Evolutionary conservation across 2,888 invertebrate genomes (phyloP), one percentile per base, ranked within the genome.

Genomic region (Ametastegia equiseti): DNA sequence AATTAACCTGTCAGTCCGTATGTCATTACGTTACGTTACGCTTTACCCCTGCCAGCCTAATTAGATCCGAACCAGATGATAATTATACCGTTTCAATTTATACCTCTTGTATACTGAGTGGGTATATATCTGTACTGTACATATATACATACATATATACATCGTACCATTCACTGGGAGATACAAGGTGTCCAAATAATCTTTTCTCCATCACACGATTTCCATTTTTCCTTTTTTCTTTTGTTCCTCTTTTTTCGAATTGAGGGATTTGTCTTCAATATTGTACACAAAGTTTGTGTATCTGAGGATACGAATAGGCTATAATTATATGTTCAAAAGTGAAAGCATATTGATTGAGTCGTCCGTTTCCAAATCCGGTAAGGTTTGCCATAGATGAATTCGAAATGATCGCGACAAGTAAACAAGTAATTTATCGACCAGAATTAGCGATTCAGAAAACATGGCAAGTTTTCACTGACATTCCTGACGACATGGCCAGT

Each of bases 1-100:
- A 80, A 80, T 80, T 80, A 80, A 80, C 80, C 80, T 80, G 80
- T 80, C 80, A 80, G 80, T 80, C 71, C 80, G 80, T 73, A 60
- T 80, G 80, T 80, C 80, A 80, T 80, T 80, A 80, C 73, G 80
- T 80, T 80, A 30, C 80, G 80, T 80, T 80, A 80, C 79, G 80
- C 57, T 80, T 73, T 71, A 75, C 73, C 75, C n/a, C 60, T 60
- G 80, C 73, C 80, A 73, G 54, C 71, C 80, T 80, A 80, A 80
- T 80, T 80, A 80, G 80, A 80, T 80, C 36, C 80, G 73, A 80
- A 80, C 54, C 45, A 57, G 69, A 80, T 80, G 80, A 80, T 80
- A 80, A 80, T 80, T 71, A 80, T 80, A 60, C 80, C 73, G 80
- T 80, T 80, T 80, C 71, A 80, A 80, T 80, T 80, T 73, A 71